These are phyloP conservation scores for Cheilosia vulpina DNA, from an alignment of 2,888 invertebrate species.

Conservation along the genomic window DNA sequence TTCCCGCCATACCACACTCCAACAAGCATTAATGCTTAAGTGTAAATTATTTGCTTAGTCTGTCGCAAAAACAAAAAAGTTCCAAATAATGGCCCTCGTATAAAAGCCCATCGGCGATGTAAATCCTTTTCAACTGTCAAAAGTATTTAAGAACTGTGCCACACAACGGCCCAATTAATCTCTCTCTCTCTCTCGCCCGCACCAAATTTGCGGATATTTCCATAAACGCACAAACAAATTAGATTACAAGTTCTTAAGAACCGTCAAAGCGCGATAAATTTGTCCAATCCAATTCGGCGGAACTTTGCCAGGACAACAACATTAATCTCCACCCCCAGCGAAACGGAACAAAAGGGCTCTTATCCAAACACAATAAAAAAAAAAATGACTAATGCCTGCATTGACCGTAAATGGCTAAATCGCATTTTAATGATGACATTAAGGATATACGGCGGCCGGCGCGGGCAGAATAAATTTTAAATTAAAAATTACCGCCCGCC, in stretches of 20 bases:
- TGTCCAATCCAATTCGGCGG: conserved; percentile 32
- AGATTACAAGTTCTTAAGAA: conserved; percentile 66
- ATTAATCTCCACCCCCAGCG: conserved; percentile 63
- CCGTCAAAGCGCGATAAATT: conserved; percentile 55
- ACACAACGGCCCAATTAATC: conserved; percentile 59
- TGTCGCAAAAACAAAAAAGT: conserved; percentile 22
- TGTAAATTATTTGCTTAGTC: conserved; percentile 46
- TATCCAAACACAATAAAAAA: conserved; percentile 44
- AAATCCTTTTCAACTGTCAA: conserved; percentile 59
- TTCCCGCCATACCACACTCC: neutral
- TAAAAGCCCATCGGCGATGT: conserved; percentile 15
- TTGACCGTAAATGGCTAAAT: conserved; percentile 68
- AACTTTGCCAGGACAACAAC: conserved; percentile 25
- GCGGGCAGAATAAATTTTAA: conserved; percentile 63
- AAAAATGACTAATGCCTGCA: conserved; percentile 64
- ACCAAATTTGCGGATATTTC: conserved; percentile 50
- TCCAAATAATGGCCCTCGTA: conserved; percentile 22
- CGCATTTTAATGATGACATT: conserved; percentile 74
- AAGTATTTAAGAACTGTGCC: conserved; percentile 39
- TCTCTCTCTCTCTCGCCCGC: neutral
- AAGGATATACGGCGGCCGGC: conserved; percentile 58
- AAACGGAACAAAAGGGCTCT: conserved; percentile 66
- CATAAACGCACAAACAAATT: conserved; percentile 63
- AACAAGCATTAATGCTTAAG: conserved; percentile 41
- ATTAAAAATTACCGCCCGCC: conserved; percentile 50